These are phyloP conservation scores for Radopholus similis DNA, from an alignment of 1,140 invertebrate genomes.

Conservation along the genomic window DNA sequence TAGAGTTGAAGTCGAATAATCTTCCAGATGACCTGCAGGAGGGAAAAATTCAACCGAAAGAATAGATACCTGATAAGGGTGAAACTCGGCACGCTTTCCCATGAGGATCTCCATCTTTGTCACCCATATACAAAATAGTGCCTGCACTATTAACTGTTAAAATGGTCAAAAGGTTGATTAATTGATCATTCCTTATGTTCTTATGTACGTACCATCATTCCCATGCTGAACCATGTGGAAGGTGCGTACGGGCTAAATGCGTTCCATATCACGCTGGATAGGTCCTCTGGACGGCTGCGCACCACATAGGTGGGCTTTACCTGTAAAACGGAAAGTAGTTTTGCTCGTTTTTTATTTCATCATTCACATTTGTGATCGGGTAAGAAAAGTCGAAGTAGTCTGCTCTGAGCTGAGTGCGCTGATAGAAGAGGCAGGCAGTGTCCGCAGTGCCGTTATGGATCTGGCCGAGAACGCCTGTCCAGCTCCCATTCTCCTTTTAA, in stretches of 20 bases:
- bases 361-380: conserved; percentile 38
- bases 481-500: conserved; percentile 18
- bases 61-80: not conserved
- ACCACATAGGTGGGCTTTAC: not conserved
- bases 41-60: conserved; percentile 1
- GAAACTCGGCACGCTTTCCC: no score
- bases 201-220: no score
- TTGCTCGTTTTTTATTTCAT: no score
- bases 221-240: conserved; percentile 27
- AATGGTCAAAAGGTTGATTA: no score
- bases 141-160: conserved; percentile 31
- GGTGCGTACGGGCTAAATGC: conserved; percentile 37
- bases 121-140: conserved; percentile 31
- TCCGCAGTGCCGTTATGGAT: conserved; percentile 34
- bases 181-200: no score
- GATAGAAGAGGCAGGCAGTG: conserved; percentile 34
- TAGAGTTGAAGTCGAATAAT: conserved; percentile 36
- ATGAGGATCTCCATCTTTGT: conserved; percentile 26
- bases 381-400: conserved; percentile 35
- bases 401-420: conserved; percentile 25
- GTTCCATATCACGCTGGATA: conserved; percentile 31
- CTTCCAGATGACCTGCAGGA: conserved; percentile 41
- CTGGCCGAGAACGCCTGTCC: conserved; percentile 32
- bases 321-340: no score
- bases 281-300: not conserved